Percentiles rank a stretch among this genome's conserved stretches.
Evolutionary conservation across 2,888 invertebrate genomes (phyloP).

Genomic region (Clistopyga incitator): DNA sequence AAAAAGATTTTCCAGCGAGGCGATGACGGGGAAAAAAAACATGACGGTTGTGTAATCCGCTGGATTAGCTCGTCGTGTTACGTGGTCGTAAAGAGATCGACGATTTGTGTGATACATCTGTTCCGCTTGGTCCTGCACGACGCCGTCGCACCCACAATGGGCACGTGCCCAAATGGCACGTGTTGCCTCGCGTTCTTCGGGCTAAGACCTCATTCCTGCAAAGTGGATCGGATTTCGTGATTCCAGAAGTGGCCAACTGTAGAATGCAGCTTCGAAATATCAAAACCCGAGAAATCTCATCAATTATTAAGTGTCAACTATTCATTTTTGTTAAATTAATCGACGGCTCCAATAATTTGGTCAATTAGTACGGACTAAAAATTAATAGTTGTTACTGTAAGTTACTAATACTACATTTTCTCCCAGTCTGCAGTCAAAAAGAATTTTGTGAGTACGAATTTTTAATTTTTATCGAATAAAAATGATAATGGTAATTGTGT

Average conservation of each 20-base stretch:
- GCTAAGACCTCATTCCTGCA: constrained; percentile 78
- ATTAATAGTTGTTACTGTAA: too few species aligned
- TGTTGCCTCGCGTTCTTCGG: constrained; percentile 70
- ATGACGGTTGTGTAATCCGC: constrained; percentile 77
- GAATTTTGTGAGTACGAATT: too few species aligned
- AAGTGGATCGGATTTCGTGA: constrained; percentile 74
- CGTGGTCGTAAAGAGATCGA: constrained; percentile 58
- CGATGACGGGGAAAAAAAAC: constrained; percentile 63
- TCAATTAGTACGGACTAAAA: too few species aligned
- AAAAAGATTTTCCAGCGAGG: constrained; percentile 1
- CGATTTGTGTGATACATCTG: constrained; percentile 81
- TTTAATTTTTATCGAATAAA: too few species aligned
- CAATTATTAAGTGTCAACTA: too few species aligned
- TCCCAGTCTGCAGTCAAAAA: too few species aligned
- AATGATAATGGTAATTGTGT: too few species aligned
- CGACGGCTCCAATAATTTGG: too few species aligned
- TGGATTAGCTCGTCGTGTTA: constrained; percentile 77
- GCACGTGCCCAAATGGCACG: constrained; percentile 79
- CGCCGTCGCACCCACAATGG: constrained; percentile 63
- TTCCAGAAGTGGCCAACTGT: constrained; percentile 23
- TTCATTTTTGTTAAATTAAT: too few species aligned
- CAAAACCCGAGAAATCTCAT: too few species aligned
- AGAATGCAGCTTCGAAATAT: background rate
- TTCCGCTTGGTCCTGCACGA: constrained; percentile 69
- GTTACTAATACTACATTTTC: too few species aligned